Conservation (phyloP, 2,113 vertebrate genomes). For the Thunnus thynnus region DNA sequence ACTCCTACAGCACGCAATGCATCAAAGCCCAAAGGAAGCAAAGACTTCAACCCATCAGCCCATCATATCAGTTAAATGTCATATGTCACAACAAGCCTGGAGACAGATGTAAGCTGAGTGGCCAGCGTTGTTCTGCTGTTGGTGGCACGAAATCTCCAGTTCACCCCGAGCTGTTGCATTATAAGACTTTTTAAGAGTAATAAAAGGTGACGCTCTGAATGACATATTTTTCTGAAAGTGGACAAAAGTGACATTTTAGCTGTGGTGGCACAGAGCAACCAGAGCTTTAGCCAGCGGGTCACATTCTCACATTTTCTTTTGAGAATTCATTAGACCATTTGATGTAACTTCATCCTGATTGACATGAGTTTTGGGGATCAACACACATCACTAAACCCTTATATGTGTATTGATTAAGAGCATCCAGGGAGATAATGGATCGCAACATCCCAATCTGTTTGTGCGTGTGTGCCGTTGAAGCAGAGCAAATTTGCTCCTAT, state of each 20-base stretch:
- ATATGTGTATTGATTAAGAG: slow-evolving; percentile 37
- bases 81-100: slow-evolving; percentile 50
- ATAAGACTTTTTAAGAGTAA: background rate
- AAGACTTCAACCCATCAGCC: slow-evolving; percentile 19
- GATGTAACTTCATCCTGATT: background rate
- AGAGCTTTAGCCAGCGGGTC: background rate
- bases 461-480: slow-evolving; percentile 15
- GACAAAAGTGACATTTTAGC: background rate
- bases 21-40: slow-evolving; percentile 7
- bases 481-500: slow-evolving; percentile 22
- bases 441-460: slow-evolving; percentile 1
- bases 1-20: background rate
- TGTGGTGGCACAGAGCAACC: background rate
- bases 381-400: slow-evolving; percentile 11
- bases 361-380: slow-evolving; percentile 4
- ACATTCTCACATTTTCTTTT: slow-evolving; percentile 19
- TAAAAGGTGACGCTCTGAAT: background rate
- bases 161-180: background rate
- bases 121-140: slow-evolving; percentile 7
- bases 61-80: slow-evolving; percentile 65
- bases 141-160: slow-evolving; percentile 32
- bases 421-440: slow-evolving; percentile 24
- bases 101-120: slow-evolving; percentile 33
- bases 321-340: slow-evolving; percentile 16
- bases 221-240: background rate